Evolutionary conservation across 2,113 vertebrate species (phyloP).

Genomic region (Rostratula benghalensis): DNA sequence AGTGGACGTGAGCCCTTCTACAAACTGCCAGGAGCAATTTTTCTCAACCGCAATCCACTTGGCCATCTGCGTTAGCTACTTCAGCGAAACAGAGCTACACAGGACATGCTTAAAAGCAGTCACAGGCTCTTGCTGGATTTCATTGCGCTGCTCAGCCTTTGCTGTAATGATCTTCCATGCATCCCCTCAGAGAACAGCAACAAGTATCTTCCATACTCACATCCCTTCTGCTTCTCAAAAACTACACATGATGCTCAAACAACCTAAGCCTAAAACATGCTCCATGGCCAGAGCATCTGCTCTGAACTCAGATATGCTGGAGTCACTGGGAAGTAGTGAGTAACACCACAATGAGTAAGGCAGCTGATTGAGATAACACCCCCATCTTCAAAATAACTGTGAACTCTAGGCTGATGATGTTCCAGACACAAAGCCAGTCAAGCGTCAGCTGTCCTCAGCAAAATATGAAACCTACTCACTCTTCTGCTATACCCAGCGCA

Average conservation of each 20-base stretch:
- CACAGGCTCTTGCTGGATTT: neutral
- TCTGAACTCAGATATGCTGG: neutral
- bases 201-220: neutral
- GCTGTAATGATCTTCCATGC: accelerated
- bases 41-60: neutral
- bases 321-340: neutral
- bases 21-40: neutral
- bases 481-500: neutral
- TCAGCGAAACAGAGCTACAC: neutral
- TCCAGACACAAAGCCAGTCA: neutral
- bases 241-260: neutral
- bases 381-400: neutral
- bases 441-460: neutral
- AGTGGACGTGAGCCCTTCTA: neutral
- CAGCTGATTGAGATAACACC: neutral
- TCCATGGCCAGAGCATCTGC: neutral
- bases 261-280: neutral
- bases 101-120: neutral
- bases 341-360: neutral
- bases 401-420: neutral
- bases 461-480: neutral
- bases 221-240: neutral
- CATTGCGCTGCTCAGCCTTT: neutral
- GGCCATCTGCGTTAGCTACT: neutral
- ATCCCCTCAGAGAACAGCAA: neutral